A percentile compares a stretch with the other conserved stretches of the same genome.
Evolutionary conservation across 92 coral and sea anemone genomes (phyloP).

Genomic region (Zoanthus solanderi): DNA sequence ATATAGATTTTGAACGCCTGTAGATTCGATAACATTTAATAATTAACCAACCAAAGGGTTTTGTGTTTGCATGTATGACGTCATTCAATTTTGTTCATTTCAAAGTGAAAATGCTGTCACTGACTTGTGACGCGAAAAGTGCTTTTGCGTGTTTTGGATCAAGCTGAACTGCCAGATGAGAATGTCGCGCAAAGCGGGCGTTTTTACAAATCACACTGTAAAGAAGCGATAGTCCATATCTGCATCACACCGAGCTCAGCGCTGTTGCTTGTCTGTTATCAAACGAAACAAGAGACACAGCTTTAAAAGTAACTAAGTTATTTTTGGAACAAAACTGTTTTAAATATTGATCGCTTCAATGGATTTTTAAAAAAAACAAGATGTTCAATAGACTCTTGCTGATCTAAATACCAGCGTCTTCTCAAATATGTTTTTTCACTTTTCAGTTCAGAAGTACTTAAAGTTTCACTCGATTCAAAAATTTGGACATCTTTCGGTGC

Average conservation of each 20-base stretch:
- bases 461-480: not conserved
- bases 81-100: constrained; percentile 56
- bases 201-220: no score
- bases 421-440: not conserved
- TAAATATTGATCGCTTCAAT: constrained; percentile 15
- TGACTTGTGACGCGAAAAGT: constrained; percentile 8
- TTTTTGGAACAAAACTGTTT: constrained; percentile 17
- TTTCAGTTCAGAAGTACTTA: not conserved
- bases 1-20: constrained; percentile 37
- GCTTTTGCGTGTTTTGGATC: constrained; percentile 5
- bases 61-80: constrained; percentile 71
- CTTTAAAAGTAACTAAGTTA: not conserved
- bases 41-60: constrained; percentile 64
- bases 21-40: constrained; percentile 73
- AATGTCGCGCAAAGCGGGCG: not conserved
- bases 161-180: not conserved
- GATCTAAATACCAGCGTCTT: not conserved
- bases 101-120: not conserved
- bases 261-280: not conserved
- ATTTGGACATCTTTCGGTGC: not conserved
- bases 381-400: not conserved
- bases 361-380: not conserved
- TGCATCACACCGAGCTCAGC: not conserved
- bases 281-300: not conserved
- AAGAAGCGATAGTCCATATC: not conserved